phyloP scores from a whole-genome alignment of 2,113 vertebrate genomes.

The Ia io region DNA sequence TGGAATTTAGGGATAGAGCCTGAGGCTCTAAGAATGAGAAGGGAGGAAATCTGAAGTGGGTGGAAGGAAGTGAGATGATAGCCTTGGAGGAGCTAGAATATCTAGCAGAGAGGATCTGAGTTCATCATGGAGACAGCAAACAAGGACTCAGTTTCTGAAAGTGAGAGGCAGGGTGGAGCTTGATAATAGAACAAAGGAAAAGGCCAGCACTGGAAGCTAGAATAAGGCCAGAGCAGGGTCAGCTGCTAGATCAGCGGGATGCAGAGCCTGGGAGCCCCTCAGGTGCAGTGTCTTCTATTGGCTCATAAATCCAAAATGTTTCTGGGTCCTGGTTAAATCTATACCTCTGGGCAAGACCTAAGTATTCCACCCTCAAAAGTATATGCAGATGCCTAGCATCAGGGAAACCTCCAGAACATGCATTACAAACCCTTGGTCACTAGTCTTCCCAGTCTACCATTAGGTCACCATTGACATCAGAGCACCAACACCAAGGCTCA shows the following conservation, averaged over 20 bases:
- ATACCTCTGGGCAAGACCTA: not conserved
- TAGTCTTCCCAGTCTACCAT: not conserved
- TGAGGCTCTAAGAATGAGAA: not conserved
- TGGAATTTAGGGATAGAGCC: not conserved
- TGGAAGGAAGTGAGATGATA: not conserved
- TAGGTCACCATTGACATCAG: not conserved
- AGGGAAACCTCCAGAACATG: not conserved
- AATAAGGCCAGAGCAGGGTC: not conserved
- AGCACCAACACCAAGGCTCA: not conserved
- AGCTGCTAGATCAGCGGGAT: not conserved
- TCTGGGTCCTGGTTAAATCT: not conserved
- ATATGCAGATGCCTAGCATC: not conserved
- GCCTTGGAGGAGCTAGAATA: not conserved
- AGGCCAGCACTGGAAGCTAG: not conserved
- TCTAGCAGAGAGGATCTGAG: not conserved
- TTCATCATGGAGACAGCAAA: not conserved
- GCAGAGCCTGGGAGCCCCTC: not conserved
- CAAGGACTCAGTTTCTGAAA: not conserved
- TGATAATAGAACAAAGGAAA: not conserved
- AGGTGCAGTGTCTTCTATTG: too few relatives aligned
- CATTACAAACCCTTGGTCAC: not conserved
- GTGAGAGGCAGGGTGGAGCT: not conserved
- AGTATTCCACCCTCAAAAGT: not conserved
- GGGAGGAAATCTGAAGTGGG: rapidly evolving
- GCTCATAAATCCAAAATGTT: not conserved